Base-by-base conservation (phyloP, 2,888 invertebrate species). In the Micoletzkya japonica region DNA sequence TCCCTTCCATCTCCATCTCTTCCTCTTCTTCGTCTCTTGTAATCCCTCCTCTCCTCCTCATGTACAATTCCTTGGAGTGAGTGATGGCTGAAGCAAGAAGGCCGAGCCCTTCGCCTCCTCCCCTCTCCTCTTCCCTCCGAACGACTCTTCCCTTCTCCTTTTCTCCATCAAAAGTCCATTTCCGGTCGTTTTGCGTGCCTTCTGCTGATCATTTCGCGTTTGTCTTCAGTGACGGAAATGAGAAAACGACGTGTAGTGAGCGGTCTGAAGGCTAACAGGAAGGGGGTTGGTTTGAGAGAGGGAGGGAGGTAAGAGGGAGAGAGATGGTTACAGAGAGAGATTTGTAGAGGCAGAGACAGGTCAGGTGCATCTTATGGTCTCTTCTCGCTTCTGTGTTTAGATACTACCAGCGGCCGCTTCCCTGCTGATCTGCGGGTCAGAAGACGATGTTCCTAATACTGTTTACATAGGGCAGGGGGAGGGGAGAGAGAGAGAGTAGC, bases 161-260 rank as follows among this genome's bases (percentile, higher is more conserved):
- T 72, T 69, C 58, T 70, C 72, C 72, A 70, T 70, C 66, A 72
- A 68, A 69, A 44, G 44, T 44, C 44, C 44, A 44, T 44, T 44
- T 44, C 44, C 44, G n/a, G n/a, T n/a, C n/a, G n/a, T n/a, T n/a
- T n/a, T n/a, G n/a, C n/a, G n/a, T n/a, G n/a, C n/a, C n/a, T n/a
- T n/a, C n/a, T n/a, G n/a, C n/a, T n/a, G n/a, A n/a, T n/a, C n/a
- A n/a, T n/a, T n/a, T n/a, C n/a, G n/a, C n/a, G n/a, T n/a, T n/a
- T n/a, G n/a, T 44, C 44, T 44, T 14, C 10, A 20, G 20, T 44
- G 44, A 44, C 10, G 20, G 44, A 44, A 44, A 44, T 14, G 44
- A 44, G 20, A 44, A 14, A 10, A 44, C 14, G 20, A 20, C 10
- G 14, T 20, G 14, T 44, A 10, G 10, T 20, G 44, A 44, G 10